Conservation (phyloP, 2,113 vertebrate species). For the Prietella phreatophila region DNA sequence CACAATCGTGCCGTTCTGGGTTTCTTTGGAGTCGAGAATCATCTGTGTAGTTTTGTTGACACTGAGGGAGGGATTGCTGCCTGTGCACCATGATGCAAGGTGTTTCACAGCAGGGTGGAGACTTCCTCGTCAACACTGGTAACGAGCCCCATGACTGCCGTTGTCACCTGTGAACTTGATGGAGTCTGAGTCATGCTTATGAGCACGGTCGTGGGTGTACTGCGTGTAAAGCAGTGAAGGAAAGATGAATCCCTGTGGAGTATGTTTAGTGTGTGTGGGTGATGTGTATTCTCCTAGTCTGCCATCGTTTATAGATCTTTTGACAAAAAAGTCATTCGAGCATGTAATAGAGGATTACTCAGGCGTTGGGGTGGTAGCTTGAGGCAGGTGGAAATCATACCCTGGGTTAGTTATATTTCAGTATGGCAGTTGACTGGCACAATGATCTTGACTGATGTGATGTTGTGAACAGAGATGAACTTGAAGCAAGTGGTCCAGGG, state of each 20-base stretch:
- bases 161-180: not conserved
- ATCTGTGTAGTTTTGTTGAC: not conserved
- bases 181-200: constrained; percentile 12
- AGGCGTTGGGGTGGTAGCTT: not conserved
- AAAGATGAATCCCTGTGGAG: constrained; percentile 6
- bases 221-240: not conserved
- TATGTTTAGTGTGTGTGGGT: not conserved
- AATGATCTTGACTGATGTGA: not conserved
- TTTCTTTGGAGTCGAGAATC: not conserved
- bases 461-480: no score
- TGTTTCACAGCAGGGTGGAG: not conserved
- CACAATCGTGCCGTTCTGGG: not conserved
- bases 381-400: not conserved
- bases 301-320: not conserved
- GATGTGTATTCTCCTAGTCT: not conserved
- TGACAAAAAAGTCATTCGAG: not conserved
- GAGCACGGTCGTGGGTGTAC: not conserved
- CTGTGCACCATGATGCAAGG: not conserved
- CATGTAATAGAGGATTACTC: not conserved
- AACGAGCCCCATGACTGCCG: not conserved
- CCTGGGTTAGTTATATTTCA: not conserved
- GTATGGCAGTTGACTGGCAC: not conserved
- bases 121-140: not conserved
- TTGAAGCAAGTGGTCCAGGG: not conserved
- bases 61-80: not conserved